Base-by-base conservation (phyloP, 2,797 vertebrate genomes). In the Phaenicophaeus curvirostris region DNA sequence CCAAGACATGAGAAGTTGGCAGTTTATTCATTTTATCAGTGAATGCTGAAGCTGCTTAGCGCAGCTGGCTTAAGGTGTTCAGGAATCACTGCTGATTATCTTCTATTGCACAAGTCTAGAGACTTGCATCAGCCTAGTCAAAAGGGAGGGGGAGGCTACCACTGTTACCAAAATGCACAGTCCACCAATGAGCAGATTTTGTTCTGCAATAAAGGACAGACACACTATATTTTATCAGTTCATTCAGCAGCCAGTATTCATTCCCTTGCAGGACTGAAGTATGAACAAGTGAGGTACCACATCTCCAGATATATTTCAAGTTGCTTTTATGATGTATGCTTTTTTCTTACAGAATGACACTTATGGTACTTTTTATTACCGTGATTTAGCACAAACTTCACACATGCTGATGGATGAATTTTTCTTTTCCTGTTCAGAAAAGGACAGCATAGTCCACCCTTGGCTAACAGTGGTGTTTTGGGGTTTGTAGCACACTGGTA, bases 171-270 rank as follows among this genome's bases (percentile, higher is more conserved):
- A 65, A 39, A 21, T 0, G 2, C 25, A 23, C 46, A 41, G 20
- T 18, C 14, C 48, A 18, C 20, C 39, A 48, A 25, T 0, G 0
- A 31, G 15, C 8, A 75, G 69, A 62, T 62, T 37, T 27, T 14
- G 7, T 46, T 37, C 67, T 39, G 54, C 51, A 42, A 0, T 16
- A 48, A 62, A 44, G 39, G 67, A 35, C 14, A 11, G 4, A 48
- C 46, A 23, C 46, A 6, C 1, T 1, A 0, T 10, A 25, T 66
- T 66, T 44, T 33, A 37, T 5, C 15, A 6, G 20, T 21, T 27
- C 16, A 19, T 50, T 44, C 46, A 17, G 25, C 41, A 89, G 50
- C 27, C 28, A 24, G 17, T 30, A 28, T 16, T 83, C 42, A 31
- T 16, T 83, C 42, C n/a, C 51, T 42, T 30, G 35, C 1, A 68